These are phyloP conservation scores for Sebastes nivosus DNA, from an alignment of 2,797 vertebrate species.

Conservation along the genomic window DNA sequence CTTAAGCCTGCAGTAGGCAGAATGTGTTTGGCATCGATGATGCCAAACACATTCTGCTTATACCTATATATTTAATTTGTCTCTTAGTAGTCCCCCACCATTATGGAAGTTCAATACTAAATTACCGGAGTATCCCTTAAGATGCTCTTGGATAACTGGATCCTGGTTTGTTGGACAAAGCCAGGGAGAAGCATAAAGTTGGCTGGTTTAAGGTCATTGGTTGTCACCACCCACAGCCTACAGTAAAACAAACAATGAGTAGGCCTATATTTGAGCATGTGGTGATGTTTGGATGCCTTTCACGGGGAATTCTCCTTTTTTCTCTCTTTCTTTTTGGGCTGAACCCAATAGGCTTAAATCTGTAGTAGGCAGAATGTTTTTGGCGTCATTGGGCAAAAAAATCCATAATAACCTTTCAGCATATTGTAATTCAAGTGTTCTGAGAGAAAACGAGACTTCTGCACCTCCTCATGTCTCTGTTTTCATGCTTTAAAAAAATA, in stretches of 20 bases:
- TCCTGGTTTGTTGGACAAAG: neutral
- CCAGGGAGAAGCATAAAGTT: neutral
- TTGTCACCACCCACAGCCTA: neutral
- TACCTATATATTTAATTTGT: neutral
- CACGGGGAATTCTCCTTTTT: neutral
- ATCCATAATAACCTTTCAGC: too few species aligned
- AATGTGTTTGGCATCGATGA: too few species aligned
- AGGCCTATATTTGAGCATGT: neutral
- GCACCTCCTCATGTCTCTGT: too few species aligned
- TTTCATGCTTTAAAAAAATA: too few species aligned
- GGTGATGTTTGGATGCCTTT: slow-evolving; percentile 5
- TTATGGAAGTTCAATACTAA: neutral
- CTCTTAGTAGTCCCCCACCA: too few species aligned
- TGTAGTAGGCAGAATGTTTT: too few species aligned
- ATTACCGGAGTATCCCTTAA: neutral
- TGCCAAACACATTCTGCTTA: too few species aligned
- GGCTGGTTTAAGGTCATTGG: neutral
- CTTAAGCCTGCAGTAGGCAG: neutral
- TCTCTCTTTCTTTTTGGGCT: neutral
- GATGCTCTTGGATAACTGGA: neutral
- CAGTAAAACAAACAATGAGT: slow-evolving; percentile 28
- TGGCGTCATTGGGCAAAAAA: too few species aligned
- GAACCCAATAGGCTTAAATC: neutral
- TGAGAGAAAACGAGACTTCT: too few species aligned
- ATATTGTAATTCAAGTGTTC: too few species aligned